Evolutionary conservation across 2,113 vertebrate species (phyloP).

Genomic region (Eurypyga helias): DNA sequence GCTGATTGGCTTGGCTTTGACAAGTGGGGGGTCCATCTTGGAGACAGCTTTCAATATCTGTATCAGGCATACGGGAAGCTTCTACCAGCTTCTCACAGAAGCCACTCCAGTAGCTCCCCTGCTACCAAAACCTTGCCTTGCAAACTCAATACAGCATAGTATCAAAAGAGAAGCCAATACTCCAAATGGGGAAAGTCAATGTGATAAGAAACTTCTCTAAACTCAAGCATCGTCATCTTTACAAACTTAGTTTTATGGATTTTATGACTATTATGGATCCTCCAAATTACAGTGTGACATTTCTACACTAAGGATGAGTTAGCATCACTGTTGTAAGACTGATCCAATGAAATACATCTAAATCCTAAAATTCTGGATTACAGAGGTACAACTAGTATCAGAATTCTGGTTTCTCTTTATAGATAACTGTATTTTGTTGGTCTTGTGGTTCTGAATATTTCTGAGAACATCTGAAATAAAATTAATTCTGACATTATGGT

Average conservation of each 20-base stretch:
- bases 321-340: neutral
- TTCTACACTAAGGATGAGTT: accelerated
- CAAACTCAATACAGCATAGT: neutral
- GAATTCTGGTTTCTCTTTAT: neutral
- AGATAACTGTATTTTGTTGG: neutral
- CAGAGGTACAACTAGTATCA: neutral
- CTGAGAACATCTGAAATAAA: neutral
- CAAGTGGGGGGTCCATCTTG: accelerated
- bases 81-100: neutral
- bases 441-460: neutral
- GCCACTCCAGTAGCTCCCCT: neutral
- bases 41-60: neutral
- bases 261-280: neutral
- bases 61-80: accelerated
- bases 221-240: neutral
- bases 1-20: neutral
- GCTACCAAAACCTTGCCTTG: neutral
- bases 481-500: neutral
- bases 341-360: neutral
- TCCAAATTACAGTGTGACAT: neutral
- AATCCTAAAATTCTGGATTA: neutral
- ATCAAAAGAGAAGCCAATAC: neutral
- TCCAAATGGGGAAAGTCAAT: neutral
- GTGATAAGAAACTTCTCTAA: neutral
- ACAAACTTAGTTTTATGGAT: neutral